Percentiles rank a stretch among this genome's conserved stretches.
Conservation (phyloP, 2,113 vertebrate species). For the Pollimyrus isidori region DNA sequence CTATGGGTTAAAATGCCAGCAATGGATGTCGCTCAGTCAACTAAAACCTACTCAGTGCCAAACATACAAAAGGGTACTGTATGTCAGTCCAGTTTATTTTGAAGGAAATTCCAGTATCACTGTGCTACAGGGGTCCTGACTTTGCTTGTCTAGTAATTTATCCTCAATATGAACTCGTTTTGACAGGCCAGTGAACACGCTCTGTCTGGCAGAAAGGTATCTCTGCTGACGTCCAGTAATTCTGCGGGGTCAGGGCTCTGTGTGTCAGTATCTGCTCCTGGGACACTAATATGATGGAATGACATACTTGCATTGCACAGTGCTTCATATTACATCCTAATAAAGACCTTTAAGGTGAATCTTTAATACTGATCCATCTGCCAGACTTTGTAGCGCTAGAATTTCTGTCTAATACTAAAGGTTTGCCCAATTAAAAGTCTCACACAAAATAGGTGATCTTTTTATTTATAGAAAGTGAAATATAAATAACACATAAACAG, state of each 20-base stretch:
- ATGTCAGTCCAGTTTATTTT: constrained; percentile 8
- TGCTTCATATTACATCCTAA: not conserved
- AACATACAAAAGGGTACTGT: not conserved
- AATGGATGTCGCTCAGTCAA: not conserved
- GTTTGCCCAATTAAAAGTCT: not conserved
- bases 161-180: not conserved
- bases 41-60: not conserved
- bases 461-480: not conserved
- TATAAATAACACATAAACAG: not conserved
- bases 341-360: not conserved
- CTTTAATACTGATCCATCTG: not conserved
- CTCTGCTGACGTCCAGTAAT: not conserved
- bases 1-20: not conserved
- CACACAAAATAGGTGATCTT: not conserved
- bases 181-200: not conserved
- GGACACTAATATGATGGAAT: not conserved
- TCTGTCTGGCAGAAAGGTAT: not conserved
- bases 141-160: not conserved
- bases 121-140: not conserved
- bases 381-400: not conserved
- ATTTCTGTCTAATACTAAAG: not conserved
- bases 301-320: not conserved
- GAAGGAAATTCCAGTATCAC: not conserved
- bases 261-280: not conserved
- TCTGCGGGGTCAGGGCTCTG: not conserved